Percentiles rank a stretch among this genome's conserved stretches.
Evolutionary conservation across 2,888 invertebrate species (phyloP).

Genomic region (Eupeodes latifasciatus): DNA sequence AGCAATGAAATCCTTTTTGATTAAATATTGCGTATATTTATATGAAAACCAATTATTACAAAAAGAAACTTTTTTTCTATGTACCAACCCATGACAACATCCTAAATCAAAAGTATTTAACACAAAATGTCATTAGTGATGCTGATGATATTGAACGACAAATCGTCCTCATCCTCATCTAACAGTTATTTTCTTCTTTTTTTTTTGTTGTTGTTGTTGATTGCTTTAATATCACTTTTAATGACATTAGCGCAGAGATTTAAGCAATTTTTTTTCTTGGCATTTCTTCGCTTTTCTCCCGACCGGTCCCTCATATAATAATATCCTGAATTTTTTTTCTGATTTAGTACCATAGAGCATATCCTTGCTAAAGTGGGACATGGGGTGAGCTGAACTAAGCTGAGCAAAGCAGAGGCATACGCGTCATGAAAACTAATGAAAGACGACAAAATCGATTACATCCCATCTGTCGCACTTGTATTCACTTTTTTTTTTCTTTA

Average conservation of each 20-base stretch:
- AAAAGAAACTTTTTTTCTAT: too few species aligned
- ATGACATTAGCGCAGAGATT: constrained; percentile 53
- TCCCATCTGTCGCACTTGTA: constrained; percentile 42
- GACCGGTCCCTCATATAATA: neutral
- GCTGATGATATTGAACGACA: constrained; percentile 33
- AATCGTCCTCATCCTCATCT: constrained; percentile 4
- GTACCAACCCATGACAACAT: neutral
- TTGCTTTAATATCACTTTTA: constrained; percentile 48
- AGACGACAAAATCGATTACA: constrained; percentile 70
- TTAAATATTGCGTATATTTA: too few species aligned
- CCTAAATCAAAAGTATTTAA: neutral
- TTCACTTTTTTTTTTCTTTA: neutral
- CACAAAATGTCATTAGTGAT: constrained; percentile 47
- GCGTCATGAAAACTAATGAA: constrained; percentile 67
- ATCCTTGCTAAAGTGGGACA: neutral
- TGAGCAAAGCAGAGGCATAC: neutral
- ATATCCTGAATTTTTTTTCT: constrained; percentile 21
- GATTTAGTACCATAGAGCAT: constrained; percentile 20
- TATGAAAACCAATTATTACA: too few species aligned
- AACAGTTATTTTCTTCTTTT: neutral
- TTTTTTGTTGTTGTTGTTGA: neutral
- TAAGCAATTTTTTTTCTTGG: constrained; percentile 20
- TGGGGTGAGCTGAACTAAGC: too few species aligned
- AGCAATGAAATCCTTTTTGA: too few species aligned
- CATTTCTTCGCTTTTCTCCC: neutral